Evolutionary conservation across 2,888 invertebrate genomes (phyloP).

Genomic region (Isotomurus palustris): DNA sequence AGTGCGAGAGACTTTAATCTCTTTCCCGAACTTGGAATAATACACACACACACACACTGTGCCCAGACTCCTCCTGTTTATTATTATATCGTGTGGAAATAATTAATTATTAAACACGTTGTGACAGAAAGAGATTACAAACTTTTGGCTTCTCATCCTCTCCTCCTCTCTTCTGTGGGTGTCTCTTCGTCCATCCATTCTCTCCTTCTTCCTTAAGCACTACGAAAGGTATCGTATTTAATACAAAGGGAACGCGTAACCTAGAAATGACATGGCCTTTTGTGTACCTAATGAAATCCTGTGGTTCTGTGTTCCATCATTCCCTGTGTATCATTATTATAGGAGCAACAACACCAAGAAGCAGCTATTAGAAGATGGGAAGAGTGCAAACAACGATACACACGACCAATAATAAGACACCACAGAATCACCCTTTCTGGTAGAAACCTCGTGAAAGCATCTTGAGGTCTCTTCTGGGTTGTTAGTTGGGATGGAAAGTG

Average conservation of each 20-base stretch:
- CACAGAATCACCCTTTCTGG: no score
- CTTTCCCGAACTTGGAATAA: constrained; percentile 1
- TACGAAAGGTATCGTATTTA: no score
- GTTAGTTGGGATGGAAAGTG: neutral
- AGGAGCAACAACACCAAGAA: no score
- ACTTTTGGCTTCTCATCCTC: neutral
- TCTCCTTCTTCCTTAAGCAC: no score
- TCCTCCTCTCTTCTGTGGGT: neutral
- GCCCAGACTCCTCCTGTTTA: constrained; percentile 7
- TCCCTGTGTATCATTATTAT: no score
- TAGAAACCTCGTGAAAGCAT: no score
- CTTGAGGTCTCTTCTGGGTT: neutral
- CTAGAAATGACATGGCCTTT: no score
- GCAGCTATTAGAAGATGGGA: no score
- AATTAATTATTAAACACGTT: constrained; percentile 30
- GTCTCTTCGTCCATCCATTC: neutral
- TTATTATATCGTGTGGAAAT: constrained; percentile 29
- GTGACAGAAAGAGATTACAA: constrained; percentile 26
- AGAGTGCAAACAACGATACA: neutral
- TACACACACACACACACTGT: neutral
- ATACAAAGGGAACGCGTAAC: no score
- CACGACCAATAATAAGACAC: neutral
- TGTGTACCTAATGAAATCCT: no score
- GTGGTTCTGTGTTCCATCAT: no score
- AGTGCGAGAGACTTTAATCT: constrained; percentile 5